These are phyloP conservation scores for Petromus typicus DNA, from an alignment of 2,113 vertebrate genomes.

Conservation along the genomic window DNA sequence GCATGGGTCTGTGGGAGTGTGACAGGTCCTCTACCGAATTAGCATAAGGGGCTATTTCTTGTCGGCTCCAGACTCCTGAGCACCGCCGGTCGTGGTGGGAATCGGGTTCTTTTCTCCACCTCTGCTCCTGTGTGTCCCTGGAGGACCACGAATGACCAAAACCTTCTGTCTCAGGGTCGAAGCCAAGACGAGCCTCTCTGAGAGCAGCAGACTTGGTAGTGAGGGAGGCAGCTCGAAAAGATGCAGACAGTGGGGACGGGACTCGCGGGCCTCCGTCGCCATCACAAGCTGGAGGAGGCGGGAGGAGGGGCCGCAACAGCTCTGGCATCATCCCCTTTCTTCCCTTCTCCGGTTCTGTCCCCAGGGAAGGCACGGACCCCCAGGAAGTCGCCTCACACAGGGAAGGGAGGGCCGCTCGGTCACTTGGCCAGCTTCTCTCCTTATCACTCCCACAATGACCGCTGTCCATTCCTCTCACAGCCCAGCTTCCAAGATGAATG, in stretches of 20 bases:
- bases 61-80: constrained; percentile 37
- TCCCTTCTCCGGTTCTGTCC: neutral
- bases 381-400: accelerated
- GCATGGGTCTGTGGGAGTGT: constrained; percentile 57
- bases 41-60: constrained; percentile 64
- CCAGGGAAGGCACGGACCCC: neutral
- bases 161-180: neutral
- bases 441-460: neutral
- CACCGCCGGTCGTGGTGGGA: constrained; percentile 65
- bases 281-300: neutral
- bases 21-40: constrained; percentile 78
- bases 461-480: constrained; percentile 81
- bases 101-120: constrained; percentile 27
- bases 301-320: neutral
- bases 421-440: too few species aligned
- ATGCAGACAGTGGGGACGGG: neutral
- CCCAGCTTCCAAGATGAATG: constrained; percentile 96
- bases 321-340: neutral
- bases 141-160: neutral
- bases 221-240: neutral
- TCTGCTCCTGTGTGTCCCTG: neutral
- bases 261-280: neutral
- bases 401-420: too few species aligned
- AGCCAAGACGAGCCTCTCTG: neutral
- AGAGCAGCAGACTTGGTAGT: neutral